Evolutionary conservation across 2,113 vertebrate genomes (phyloP).

Genomic region (Eulacestoma nigropectus): DNA sequence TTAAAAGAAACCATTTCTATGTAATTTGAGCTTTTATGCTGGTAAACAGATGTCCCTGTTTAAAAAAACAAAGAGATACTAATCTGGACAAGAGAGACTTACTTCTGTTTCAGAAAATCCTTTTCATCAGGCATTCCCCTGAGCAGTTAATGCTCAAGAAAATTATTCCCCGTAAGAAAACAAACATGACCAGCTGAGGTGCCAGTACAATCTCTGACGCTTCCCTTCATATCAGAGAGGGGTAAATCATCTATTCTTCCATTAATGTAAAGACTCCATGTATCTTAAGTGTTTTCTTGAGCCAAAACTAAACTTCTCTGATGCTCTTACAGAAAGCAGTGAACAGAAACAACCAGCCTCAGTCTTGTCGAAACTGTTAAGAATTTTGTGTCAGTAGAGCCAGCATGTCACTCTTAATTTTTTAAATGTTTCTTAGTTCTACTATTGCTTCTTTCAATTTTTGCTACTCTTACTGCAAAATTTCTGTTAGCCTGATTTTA

Average conservation of each 20-base stretch:
- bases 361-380: not conserved
- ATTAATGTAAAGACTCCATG: not conserved
- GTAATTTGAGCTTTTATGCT: slow-evolving; percentile 8
- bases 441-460: not conserved
- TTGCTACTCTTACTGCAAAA: not conserved
- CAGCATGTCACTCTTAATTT: not conserved
- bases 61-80: not conserved
- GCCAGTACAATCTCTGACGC: not conserved
- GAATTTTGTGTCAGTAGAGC: not conserved
- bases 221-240: not conserved
- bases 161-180: not conserved
- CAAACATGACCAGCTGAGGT: not conserved
- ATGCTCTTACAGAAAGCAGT: not conserved
- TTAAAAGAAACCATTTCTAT: not conserved
- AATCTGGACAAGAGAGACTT: not conserved
- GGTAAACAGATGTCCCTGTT: slow-evolving; percentile 1
- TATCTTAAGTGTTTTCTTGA: not conserved
- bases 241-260: not conserved
- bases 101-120: not conserved
- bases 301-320: not conserved
- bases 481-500: not conserved
- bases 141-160: not conserved
- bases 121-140: not conserved
- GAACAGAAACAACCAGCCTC: not conserved
- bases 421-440: not conserved